Percentiles rank a stretch among this genome's conserved stretches.
Conservation (phyloP, 2,113 vertebrate genomes). For the Notarius lentiginosus region DNA sequence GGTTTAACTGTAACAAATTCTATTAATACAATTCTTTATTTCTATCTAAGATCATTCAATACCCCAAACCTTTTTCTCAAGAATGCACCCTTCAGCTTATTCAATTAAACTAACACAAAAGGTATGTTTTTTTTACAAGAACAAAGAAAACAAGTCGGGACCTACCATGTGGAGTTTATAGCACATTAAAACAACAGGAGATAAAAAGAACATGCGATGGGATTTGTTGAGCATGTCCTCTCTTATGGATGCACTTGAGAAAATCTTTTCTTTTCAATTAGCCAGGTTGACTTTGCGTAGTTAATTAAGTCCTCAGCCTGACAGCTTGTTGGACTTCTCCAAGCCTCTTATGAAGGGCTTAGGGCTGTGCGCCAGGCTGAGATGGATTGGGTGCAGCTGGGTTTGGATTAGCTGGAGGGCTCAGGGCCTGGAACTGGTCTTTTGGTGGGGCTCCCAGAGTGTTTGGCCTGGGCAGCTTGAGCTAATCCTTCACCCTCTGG, state of each 20-base stretch:
- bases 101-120: neutral
- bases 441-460: slow-evolving; percentile 70
- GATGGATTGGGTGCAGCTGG: slow-evolving; percentile 54
- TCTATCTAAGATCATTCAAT: neutral
- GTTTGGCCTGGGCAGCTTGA: slow-evolving; percentile 70
- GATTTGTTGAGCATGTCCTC: slow-evolving; percentile 44
- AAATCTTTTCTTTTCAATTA: slow-evolving; percentile 72
- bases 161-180: neutral
- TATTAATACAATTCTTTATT: slow-evolving; percentile 21
- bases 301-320: slow-evolving; percentile 77
- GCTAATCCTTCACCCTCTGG: slow-evolving; percentile 69
- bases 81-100: neutral
- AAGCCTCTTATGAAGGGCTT: slow-evolving; percentile 73
- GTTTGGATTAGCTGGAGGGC: slow-evolving; percentile 58
- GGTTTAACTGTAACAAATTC: neutral
- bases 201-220: slow-evolving; percentile 41
- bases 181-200: neutral
- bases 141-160: neutral
- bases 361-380: slow-evolving; percentile 67
- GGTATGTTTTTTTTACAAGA: neutral
- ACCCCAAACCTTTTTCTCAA: neutral
- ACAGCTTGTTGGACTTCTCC: slow-evolving; percentile 75
- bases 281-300: slow-evolving; percentile 76
- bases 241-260: slow-evolving; percentile 54
- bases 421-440: slow-evolving; percentile 60